A percentile compares a stretch with the other conserved stretches of the same genome.
Conservation (phyloP, 2,888 invertebrate species). For the Gibbula magus region DNA sequence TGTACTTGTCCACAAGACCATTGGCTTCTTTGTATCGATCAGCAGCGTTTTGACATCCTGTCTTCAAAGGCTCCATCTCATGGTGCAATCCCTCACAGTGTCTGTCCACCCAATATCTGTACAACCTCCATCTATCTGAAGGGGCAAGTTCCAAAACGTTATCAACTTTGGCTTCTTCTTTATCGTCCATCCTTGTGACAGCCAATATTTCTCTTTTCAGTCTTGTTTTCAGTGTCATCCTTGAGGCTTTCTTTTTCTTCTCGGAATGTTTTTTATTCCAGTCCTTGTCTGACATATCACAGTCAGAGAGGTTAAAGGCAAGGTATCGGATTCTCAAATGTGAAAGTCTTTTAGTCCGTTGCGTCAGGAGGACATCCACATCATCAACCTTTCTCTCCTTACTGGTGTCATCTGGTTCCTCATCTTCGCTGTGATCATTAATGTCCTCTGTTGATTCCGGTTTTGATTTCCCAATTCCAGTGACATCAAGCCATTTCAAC, state of each 20-base stretch:
- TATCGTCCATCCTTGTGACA: neutral
- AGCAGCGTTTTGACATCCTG: conserved; percentile 51
- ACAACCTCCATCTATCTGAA: conserved; percentile 75
- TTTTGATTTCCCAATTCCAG: conserved; percentile 23
- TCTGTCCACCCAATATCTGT: conserved; percentile 71
- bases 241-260: neutral
- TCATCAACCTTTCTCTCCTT: neutral
- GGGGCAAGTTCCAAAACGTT: conserved; percentile 62
- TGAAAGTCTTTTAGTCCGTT: neutral
- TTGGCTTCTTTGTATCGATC: conserved; percentile 46
- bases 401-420: conserved; percentile 17
- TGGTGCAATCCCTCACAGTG: conserved; percentile 40
- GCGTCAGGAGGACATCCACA: neutral
- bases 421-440: conserved; percentile 34
- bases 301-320: neutral
- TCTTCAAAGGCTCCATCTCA: conserved; percentile 48
- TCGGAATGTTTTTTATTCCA: neutral
- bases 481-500: conserved; percentile 37
- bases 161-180: conserved; percentile 45
- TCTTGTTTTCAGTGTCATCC: neutral
- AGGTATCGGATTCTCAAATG: neutral
- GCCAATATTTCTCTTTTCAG: neutral
- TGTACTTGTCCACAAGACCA: conserved; percentile 60
- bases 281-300: neutral
- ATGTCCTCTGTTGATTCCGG: conserved; percentile 38